Percentiles rank a stretch among this genome's conserved stretches.
phyloP scores from a whole-genome alignment of 1,140 invertebrate genomes.

The Platyscapa corneri region DNA sequence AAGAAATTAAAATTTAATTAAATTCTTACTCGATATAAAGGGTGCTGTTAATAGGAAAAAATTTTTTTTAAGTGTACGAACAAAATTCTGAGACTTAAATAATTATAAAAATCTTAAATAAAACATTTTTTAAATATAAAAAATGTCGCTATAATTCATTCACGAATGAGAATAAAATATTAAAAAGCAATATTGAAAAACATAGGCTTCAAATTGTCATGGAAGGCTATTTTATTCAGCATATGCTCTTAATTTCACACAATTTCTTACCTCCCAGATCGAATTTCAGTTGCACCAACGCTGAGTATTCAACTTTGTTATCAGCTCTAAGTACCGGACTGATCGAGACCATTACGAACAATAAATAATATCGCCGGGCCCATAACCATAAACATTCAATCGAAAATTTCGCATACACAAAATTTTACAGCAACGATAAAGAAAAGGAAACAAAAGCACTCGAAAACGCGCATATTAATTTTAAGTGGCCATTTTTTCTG shows the following conservation, averaged over 20 bases:
- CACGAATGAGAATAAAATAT: background rate
- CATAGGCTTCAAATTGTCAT: background rate
- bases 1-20: too few relatives aligned
- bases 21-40: too few relatives aligned
- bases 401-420: slow-evolving; percentile 34
- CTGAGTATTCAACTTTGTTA: slow-evolving; percentile 24
- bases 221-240: background rate
- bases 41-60: background rate
- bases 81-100: too few relatives aligned
- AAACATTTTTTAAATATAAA: too few relatives aligned
- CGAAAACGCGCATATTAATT: slow-evolving; percentile 49
- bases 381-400: slow-evolving; percentile 55
- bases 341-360: slow-evolving; percentile 37
- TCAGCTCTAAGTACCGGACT: background rate
- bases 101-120: too few relatives aligned
- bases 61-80: background rate
- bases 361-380: slow-evolving; percentile 50
- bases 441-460: background rate
- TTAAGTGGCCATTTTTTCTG: slow-evolving; percentile 41
- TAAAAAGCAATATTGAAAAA: background rate
- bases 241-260: background rate
- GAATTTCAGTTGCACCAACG: slow-evolving; percentile 39
- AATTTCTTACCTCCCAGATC: slow-evolving; percentile 43
- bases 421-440: slow-evolving; percentile 16
- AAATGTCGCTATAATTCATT: background rate